A percentile compares a stretch with the other conserved stretches of the same genome.
phyloP scores from a whole-genome alignment of 2,113 vertebrate genomes.

The Phrynocephalus versicolor region DNA sequence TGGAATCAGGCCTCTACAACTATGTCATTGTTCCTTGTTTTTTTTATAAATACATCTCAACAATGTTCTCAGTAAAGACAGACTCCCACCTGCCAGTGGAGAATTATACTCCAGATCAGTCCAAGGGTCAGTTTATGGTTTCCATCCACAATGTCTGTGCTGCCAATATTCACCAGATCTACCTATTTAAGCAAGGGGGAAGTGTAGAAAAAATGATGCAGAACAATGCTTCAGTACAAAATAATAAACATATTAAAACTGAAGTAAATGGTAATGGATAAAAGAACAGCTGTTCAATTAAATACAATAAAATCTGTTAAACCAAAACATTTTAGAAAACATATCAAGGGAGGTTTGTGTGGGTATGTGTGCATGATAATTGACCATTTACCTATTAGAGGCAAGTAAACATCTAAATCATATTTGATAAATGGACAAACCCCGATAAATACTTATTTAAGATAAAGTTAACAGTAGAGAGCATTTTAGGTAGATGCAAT shows the following conservation, averaged over 20 bases:
- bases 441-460: slow-evolving; percentile 25
- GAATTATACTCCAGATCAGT: slow-evolving; percentile 99
- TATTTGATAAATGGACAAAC: slow-evolving; percentile 36
- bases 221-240: not conserved
- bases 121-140: slow-evolving; percentile 98
- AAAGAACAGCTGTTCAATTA: slow-evolving; percentile 2
- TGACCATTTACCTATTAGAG: slow-evolving; percentile 10
- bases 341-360: not conserved
- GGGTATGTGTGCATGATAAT: slow-evolving; percentile 3
- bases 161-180: slow-evolving; percentile 97
- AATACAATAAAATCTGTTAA: slow-evolving; percentile 14
- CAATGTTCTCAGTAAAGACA: not conserved
- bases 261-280: not conserved
- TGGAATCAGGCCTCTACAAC: not conserved
- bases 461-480: slow-evolving; percentile 14
- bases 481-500: slow-evolving; percentile 16
- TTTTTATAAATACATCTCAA: not conserved
- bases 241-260: slow-evolving; percentile 22
- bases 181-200: slow-evolving; percentile 76
- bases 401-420: slow-evolving; percentile 19
- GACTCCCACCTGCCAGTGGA: slow-evolving; percentile 94
- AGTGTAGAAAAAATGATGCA: not conserved
- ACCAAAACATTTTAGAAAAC: not conserved
- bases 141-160: slow-evolving; percentile 96
- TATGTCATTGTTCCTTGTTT: not conserved